Conservation (phyloP, 2,113 vertebrate species). For the Tachycineta bicolor region DNA sequence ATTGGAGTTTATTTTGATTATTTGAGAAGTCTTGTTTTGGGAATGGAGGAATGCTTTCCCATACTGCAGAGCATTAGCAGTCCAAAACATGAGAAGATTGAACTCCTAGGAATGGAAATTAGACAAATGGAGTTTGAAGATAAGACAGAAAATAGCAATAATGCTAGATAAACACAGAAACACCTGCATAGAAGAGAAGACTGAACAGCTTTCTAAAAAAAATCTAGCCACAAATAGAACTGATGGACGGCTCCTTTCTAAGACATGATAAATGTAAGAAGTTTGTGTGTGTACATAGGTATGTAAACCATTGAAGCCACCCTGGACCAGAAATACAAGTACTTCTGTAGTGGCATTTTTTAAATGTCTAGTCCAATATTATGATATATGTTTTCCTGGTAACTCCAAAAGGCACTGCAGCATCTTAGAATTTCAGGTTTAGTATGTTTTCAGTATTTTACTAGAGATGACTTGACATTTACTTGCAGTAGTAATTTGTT, state of each 20-base stretch:
- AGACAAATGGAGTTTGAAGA: neutral
- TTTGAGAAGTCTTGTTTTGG: neutral
- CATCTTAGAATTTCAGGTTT: neutral
- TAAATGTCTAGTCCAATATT: neutral
- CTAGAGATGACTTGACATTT: constrained; percentile 30
- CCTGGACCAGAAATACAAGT: neutral
- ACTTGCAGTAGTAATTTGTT: constrained; percentile 23
- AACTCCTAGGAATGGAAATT: neutral
- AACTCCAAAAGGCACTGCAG: neutral
- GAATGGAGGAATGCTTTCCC: neutral
- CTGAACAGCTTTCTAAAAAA: neutral
- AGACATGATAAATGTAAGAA: neutral
- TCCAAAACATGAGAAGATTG: neutral
- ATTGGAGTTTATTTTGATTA: neutral
- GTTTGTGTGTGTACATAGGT: neutral
- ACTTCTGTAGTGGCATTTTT: neutral
- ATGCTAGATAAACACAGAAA: neutral
- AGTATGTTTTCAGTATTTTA: neutral
- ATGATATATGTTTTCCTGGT: neutral
- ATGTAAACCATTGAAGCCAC: neutral
- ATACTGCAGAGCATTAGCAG: neutral
- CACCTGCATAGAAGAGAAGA: neutral
- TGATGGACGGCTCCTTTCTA: neutral
- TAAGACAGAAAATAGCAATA: neutral
- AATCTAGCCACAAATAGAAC: neutral